These are phyloP conservation scores for Pelochelys cantorii DNA, from an alignment of 2,797 vertebrate genomes.

Conservation along the genomic window DNA sequence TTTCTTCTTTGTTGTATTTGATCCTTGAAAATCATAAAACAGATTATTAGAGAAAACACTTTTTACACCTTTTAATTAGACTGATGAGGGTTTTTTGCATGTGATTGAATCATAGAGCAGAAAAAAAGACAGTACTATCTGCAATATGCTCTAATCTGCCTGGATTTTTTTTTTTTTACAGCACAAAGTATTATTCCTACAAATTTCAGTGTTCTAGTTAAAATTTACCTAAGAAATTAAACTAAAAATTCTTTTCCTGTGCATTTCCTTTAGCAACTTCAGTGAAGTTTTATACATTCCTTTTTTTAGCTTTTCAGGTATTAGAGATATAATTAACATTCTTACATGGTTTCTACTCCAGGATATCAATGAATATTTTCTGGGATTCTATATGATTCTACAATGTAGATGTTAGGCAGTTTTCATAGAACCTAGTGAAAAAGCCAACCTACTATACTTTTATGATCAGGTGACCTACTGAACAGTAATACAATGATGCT, in stretches of 20 bases:
- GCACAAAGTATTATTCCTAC: background rate
- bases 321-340: background rate
- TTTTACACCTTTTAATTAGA: constrained; percentile 66
- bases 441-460: constrained; percentile 11
- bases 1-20: constrained; percentile 70
- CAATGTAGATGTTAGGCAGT: constrained; percentile 12
- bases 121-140: constrained; percentile 5
- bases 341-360: rapidly evolving
- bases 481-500: background rate
- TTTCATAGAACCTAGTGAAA: constrained; percentile 13
- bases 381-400: background rate
- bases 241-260: background rate
- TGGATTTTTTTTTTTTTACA: background rate
- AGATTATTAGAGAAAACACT: constrained; percentile 63
- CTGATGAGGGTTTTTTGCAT: constrained; percentile 45
- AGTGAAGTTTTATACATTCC: background rate
- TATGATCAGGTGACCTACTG: constrained; percentile 2
- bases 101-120: constrained; percentile 2
- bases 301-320: background rate
- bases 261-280: background rate
- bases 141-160: background rate
- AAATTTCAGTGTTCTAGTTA: background rate
- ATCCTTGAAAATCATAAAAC: constrained; percentile 46
- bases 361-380: background rate
- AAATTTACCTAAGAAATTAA: constrained; percentile 9